Base-by-base conservation (phyloP, 1,140 invertebrate genomes). In the Cyclargus thomasi region DNA sequence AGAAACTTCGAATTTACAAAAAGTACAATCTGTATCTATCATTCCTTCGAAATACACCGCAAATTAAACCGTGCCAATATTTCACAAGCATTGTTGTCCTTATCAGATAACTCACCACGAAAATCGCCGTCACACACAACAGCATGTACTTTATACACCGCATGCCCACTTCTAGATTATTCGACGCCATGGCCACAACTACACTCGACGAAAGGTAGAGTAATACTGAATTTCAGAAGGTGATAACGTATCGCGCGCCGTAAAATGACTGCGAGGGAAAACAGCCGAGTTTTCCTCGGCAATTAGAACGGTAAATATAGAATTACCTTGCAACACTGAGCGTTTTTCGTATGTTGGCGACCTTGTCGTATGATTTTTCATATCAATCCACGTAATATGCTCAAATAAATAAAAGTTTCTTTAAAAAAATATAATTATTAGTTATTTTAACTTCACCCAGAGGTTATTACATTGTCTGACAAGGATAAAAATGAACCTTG, bases 141-240 rank as follows among this genome's bases (percentile, higher is more conserved):
- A 97, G 91, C 86, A 97, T 93, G 75, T 96, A 96, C 87, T 97
- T 97, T 73, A 97, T 94, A 83, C 95, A 95, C 73, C 92, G 92
- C 92, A 96, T 94, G 72, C 95, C 94, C 62, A 95, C 90, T 86
- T 95, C 94, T 67, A 95, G 81, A 75, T 91, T 91, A 63, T 91
- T 90, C 67, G 90, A 86, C 91, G 93, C 92, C 87, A 91, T 92
- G 80, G 79, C 88, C 68, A 68, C 64, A 71, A 68, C 62, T 65
- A 62, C 39, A 68, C 53, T 63, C 62, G 21, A 59, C 53, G 67
- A 65, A 67, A 69, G 62, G 22, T 68, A 35, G 65, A 63, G 75
- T 55, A 66, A 73, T 53, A 80, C 76, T 80, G 71, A 75, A 68
- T 57, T 74, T 70, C 69, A 73, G 53, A 65, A 78, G 14, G 35